Percentiles rank a stretch among this genome's conserved stretches.
phyloP scores from a whole-genome alignment of 2,113 vertebrate species.

The Prionailurus bengalensis region DNA sequence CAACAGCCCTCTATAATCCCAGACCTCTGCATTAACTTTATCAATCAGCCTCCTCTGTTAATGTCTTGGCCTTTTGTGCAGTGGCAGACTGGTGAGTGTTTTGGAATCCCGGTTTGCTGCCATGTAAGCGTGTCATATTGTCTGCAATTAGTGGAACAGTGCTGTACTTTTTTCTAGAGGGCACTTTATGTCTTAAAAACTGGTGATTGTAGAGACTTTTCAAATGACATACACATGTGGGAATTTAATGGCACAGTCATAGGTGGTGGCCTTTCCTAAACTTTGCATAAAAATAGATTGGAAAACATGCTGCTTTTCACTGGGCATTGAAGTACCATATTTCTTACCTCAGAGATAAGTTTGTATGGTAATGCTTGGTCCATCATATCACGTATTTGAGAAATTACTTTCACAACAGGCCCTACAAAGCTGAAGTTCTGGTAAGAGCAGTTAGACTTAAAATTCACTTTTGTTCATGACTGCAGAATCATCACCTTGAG shows the following conservation, averaged over 20 bases:
- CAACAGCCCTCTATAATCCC: constrained; percentile 64
- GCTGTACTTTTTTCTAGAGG: constrained; percentile 22
- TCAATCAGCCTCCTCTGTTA: constrained; percentile 48
- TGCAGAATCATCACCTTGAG: background rate
- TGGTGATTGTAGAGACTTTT: background rate
- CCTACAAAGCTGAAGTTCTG: background rate
- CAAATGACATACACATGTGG: background rate
- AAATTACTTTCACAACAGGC: background rate
- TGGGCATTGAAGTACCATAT: background rate
- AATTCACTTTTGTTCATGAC: background rate
- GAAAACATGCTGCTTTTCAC: background rate
- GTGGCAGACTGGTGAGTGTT: background rate
- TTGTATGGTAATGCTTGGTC: background rate
- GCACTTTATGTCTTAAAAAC: constrained; percentile 59
- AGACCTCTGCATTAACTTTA: constrained; percentile 68
- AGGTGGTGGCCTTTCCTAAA: constrained; percentile 54
- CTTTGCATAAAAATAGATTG: constrained; percentile 51
- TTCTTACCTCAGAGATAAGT: constrained; percentile 28
- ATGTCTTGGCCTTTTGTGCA: constrained; percentile 69
- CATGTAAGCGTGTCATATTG: background rate
- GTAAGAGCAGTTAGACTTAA: background rate
- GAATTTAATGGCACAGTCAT: background rate
- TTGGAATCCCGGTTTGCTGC: constrained; percentile 16
- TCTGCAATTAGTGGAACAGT: constrained; percentile 38
- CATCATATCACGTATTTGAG: background rate